Percentiles rank a stretch among this genome's conserved stretches.
phyloP scores from a whole-genome alignment of 2,888 invertebrate species.

The Drosophila demipolita region DNA sequence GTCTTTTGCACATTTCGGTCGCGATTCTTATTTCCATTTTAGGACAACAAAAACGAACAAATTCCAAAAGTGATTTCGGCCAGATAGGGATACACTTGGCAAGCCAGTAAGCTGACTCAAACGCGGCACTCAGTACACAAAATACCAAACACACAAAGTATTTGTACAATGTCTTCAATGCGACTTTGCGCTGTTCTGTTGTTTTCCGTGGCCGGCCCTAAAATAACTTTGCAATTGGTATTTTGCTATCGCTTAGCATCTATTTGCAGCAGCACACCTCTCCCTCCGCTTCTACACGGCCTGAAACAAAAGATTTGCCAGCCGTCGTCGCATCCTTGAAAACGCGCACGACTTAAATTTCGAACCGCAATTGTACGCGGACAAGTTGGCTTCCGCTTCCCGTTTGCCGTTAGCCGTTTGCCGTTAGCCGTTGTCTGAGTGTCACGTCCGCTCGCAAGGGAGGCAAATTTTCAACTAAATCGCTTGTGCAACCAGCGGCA shows the following conservation, averaged over 20 bases:
- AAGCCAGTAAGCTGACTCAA: slow-evolving; percentile 40
- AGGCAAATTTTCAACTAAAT: slow-evolving; percentile 75
- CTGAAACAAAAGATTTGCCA: slow-evolving; percentile 39
- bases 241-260: slow-evolving; percentile 26
- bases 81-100: slow-evolving; percentile 43
- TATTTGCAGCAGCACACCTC: slow-evolving; percentile 32
- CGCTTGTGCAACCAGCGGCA: slow-evolving; percentile 49
- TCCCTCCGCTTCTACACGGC: slow-evolving; percentile 8
- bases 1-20: slow-evolving; percentile 36
- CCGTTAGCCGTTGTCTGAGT: neutral
- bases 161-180: slow-evolving; percentile 43
- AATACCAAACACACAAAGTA: slow-evolving; percentile 37
- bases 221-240: slow-evolving; percentile 40
- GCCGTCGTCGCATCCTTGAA: slow-evolving; percentile 22
- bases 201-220: slow-evolving; percentile 5
- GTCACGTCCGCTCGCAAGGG: slow-evolving; percentile 71
- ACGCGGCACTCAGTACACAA: slow-evolving; percentile 33
- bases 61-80: slow-evolving; percentile 64
- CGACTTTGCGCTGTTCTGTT: neutral
- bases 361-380: slow-evolving; percentile 39
- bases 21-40: slow-evolving; percentile 55
- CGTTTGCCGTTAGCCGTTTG: neutral
- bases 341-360: slow-evolving; percentile 40
- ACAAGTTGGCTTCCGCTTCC: slow-evolving; percentile 45
- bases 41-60: slow-evolving; percentile 60